Percentiles rank a stretch among this genome's conserved stretches.
Evolutionary conservation across 2,888 invertebrate species (phyloP).

Genomic region (Drosophila conformis): DNA sequence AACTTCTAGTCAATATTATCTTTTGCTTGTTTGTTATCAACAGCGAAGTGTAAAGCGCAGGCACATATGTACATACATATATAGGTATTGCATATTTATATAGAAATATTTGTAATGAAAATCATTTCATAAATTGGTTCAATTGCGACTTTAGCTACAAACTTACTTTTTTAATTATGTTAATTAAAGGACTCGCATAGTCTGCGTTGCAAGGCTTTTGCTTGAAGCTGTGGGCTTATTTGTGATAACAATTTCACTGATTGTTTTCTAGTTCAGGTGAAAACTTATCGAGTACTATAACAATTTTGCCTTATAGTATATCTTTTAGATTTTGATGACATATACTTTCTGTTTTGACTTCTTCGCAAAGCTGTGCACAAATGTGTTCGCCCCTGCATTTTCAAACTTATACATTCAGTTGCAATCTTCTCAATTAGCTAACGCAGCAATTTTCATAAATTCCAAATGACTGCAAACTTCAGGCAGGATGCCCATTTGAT

Average conservation of each 20-base stretch:
- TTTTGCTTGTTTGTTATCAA: not conserved
- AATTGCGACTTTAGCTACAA: not conserved
- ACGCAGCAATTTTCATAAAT: conserved; percentile 60
- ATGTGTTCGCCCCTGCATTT: not conserved
- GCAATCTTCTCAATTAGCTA: conserved; percentile 30
- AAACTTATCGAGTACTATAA: not conserved
- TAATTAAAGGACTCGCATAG: not conserved
- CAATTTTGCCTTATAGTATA: not conserved
- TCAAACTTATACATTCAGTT: conserved; percentile 25
- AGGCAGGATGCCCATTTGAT: conserved; percentile 29
- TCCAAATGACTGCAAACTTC: conserved; percentile 48
- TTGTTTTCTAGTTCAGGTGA: not conserved
- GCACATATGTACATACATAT: not conserved
- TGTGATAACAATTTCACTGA: not conserved
- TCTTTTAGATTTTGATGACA: not conserved
- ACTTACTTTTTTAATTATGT: not conserved
- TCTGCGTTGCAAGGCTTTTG: not conserved
- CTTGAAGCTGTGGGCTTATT: not conserved
- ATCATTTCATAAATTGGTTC: not conserved
- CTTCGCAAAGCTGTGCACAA: conserved; percentile 1
- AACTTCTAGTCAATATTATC: not conserved
- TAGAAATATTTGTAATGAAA: not conserved
- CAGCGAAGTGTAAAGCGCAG: not conserved
- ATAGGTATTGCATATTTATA: not conserved
- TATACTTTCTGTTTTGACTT: not conserved